Evolutionary conservation across 1,140 invertebrate genomes (phyloP), one percentile per base, ranked within the genome.

Genomic region (Asbolus verrucosus): DNA sequence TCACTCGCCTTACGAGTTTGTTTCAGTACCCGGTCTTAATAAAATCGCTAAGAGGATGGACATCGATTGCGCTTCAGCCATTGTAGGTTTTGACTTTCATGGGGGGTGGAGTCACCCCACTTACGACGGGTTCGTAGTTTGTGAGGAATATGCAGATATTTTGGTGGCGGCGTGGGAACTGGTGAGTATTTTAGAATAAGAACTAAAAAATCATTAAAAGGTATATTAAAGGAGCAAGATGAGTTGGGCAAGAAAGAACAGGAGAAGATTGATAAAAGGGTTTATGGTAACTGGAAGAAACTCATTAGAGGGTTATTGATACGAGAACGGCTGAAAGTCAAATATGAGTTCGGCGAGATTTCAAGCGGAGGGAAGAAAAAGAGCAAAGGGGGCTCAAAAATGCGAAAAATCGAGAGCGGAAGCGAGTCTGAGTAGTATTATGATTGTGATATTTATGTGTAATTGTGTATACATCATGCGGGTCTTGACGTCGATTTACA

Each of bases 41-140:
- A 89, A 92, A 73, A 84, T 98, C 19, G 96, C 96, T 0, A 90
- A 89, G 76, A 98, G 97, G 82, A 82, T 99, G 24, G 88, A 91
- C 30, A 95, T 99, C 65, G 97, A 99, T 82, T 98, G 95, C 81
- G 96, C 93, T 0, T 89, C 94, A 8, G 98, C 98, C 0, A 91
- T 99, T 75, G 87, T 93, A 38, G 98, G 98, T 6, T 99, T 98
- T 84, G 97, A 99, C 81, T 95, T 92, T 80, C 91, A 94, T 77
- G 84, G 89, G 43, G 92, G 94, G 70, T 90, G 89, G 72, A 90
- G 90, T 63, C 91, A 96, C 82, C 95, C 97, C 4, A 87, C 94
- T 69, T 91, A 85, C 39, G 95, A 99, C 82, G 97, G 97, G 0
- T 98, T 91, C 80, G 87, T 99, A 1, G 94, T 99, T 1, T 98